Base-by-base conservation (phyloP, 2,888 invertebrate species). In the Heliconius aoede region DNA sequence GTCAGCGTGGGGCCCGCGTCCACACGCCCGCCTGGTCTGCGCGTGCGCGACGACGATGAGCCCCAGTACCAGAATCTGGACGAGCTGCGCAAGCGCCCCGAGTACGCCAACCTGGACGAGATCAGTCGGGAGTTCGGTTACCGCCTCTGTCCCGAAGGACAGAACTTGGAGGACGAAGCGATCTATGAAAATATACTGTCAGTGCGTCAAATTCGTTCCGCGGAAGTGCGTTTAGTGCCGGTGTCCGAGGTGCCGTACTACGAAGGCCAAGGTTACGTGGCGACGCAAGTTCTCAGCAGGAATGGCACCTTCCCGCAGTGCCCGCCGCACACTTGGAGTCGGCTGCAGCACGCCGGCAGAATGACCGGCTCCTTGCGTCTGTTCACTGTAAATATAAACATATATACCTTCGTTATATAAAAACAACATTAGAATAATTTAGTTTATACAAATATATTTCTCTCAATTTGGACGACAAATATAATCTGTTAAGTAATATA, bases 241-340 rank as follows among this genome's bases (percentile, higher is more conserved):
- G 91, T 94, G 84, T 92, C 93, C 55, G 94, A 94, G 85, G 94
- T 94, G 85, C 92, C 94, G 81, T 94, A 90, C 86, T 94, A 93
- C 83, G 93, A 93, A 85, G 91, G 91, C 74, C 93, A 94, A 87
- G 94, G 94, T 83, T 94, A 94, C 86, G 93, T 94, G 80, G 93
- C 93, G 72, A 93, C 94, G 81, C 93, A 93, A 84, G 91, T 94
- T 82, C 87, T 94, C 76, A 93, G 94, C 85, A 90, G 92, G 82
- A 95, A 94, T 82, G 95, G 94, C 72, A 95, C 95, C 79, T 95
- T 95, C 82, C 95, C 95, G 60, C 94, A 94, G 84, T 93, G 92
- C 78, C 91, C 94, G n/a, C 94, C 93, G 77, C 91, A 92, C 84
- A 92, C 94, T 61, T 94, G 94, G 94, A 92, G 93, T 79, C 89